Evolutionary conservation across 2,888 invertebrate genomes (phyloP), one percentile per base, ranked within the genome.

Genomic region (Disparrhopalites patrizii): DNA sequence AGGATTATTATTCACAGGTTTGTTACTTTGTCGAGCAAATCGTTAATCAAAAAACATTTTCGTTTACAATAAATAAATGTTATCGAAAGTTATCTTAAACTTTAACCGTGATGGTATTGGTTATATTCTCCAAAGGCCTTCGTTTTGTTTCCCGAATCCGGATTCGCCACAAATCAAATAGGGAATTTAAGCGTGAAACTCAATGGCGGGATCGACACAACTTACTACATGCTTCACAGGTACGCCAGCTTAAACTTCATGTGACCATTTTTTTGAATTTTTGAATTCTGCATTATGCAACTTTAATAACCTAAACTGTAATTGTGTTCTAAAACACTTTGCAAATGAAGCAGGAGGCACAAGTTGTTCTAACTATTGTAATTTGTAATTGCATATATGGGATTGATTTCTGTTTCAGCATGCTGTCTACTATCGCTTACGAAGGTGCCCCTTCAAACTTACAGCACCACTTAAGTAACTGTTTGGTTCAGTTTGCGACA

Each of bases 151-250:
- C 74, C 71, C 0, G 66, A 67, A 23, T 66, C 67, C 55, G 74
- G 74, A 8, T 54, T 74, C 18, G 68, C 72, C 10, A 67, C 62
- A 31, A 74, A 74, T 66, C 74, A 74, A 47, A 68, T 74, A 27
- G 74, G 72, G 25, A 74, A 74, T 63, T 50, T 74, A 25, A 69
- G 54, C 54, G 65, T 66, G 20, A 70, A 70, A n/a, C n/a, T 62
- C 0, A 65, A 68, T 30, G 64, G 43, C 3, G 71, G 72, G 15
- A 40, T 74, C 33, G 70, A 73, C 54, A 65, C 72, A 10, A 65
- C 65, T 0, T 74, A 73, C 27, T 73, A 74, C 43, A 70, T 74
- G 52, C 36, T 74, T 54, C 70, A 72, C 69, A 74, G 73, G 71
- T 73, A 62, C 38, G 15, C 10, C n/a, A 18, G 18, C 3, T 47